Base-by-base conservation (phyloP, 1,140 invertebrate genomes). In the Zophobas atratus region DNA sequence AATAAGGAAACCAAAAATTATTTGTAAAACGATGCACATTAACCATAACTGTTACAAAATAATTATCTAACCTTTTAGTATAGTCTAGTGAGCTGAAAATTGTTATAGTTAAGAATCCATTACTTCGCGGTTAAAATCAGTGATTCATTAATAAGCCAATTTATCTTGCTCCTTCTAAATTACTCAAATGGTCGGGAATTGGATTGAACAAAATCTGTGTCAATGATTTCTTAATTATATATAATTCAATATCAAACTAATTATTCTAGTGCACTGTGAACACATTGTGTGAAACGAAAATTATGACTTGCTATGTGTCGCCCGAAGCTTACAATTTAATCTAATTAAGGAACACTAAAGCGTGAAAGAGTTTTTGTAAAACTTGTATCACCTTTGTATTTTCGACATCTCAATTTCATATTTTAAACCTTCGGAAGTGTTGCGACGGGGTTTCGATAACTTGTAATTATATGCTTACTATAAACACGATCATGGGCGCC, bases 211-310 rank as follows among this genome's bases (percentile, higher is more conserved):
- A 67, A 48, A 67, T 32, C 60, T 67, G 39, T 67, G 60, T 67
- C 60, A 67, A 67, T 67, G 60, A 67, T 46, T 67, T 67, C 8
- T 32, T 67, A 67, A 67, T 67, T 67, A 67, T 67, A 32, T 67
- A 67, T 67, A 67, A 67, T 67, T 67, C 60, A 67, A 67, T 67
- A 67, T 67, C 60, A 67, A 67, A 67, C 60, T 67, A 41, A 67
- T 67, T 67, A 67, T 39, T 5, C 4, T 20, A 51, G 4, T 51
- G 20, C 39, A 1, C 8, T 20, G 60, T 67, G 60, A 8, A 43
- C 38, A 39, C 60, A 67, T 67, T 67, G 32, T 67, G n/a, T 20
- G 20, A 20, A 8, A 43, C 60, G 33, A 60, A 36, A 60, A 60
- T 20, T 20, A 20, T 20, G 20, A 20, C 20, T 20, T 20, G 20